Percentiles rank a stretch among this genome's conserved stretches.
These are phyloP conservation scores for Branchipolynoe longqiensis DNA, from an alignment of 2,888 invertebrate species.

Conservation along the genomic window DNA sequence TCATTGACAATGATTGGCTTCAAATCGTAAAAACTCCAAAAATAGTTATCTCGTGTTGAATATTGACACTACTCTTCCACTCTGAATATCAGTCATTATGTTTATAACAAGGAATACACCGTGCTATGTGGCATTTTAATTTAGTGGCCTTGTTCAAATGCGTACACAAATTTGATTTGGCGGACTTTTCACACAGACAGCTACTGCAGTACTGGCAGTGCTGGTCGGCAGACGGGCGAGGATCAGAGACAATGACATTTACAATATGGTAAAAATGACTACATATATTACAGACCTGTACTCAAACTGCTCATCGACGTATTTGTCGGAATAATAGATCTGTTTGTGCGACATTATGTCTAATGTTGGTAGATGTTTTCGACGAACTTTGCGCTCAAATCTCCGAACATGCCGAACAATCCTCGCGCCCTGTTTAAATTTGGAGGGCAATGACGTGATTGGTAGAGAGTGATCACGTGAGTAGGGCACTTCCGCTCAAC, in stretches of 20 bases:
- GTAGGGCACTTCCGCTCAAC: background rate
- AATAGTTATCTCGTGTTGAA: too few relatives aligned
- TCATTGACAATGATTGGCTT: too few relatives aligned
- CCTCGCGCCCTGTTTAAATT: slow-evolving; percentile 33
- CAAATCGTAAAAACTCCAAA: too few relatives aligned
- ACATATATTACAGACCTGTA: slow-evolving; percentile 87
- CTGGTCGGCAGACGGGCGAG: background rate
- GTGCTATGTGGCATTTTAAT: too few relatives aligned
- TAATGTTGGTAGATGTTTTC: background rate
- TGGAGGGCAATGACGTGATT: slow-evolving; percentile 43
- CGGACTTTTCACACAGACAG: background rate
- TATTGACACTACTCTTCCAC: too few relatives aligned
- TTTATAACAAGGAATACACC: too few relatives aligned
- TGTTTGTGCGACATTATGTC: slow-evolving; percentile 85
- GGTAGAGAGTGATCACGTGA: slow-evolving; percentile 38
- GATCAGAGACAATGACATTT: background rate
- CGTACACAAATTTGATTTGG: background rate
- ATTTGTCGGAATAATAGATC: slow-evolving; percentile 96
- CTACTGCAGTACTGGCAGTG: too few relatives aligned
- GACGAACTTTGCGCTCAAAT: background rate
- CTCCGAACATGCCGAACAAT: background rate
- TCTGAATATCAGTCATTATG: too few relatives aligned
- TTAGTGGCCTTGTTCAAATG: too few relatives aligned
- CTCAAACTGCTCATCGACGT: slow-evolving; percentile 93
- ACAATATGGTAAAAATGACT: background rate